phyloP scores from a whole-genome alignment of 2,113 vertebrate species.

The Lichenostomus cassidix region DNA sequence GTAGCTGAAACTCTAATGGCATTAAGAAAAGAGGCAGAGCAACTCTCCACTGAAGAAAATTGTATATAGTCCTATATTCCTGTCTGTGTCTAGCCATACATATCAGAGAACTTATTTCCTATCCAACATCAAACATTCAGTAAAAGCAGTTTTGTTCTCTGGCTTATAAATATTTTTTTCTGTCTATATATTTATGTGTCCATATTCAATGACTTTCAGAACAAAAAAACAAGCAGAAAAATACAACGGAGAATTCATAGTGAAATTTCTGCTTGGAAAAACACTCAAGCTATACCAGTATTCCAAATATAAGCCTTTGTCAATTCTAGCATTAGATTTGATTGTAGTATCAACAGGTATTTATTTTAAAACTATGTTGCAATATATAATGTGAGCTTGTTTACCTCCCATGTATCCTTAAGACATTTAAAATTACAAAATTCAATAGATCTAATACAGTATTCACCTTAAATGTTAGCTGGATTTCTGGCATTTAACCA shows the following conservation, averaged over 20 bases:
- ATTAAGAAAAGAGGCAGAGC: background rate
- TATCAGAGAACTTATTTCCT: background rate
- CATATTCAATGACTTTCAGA: background rate
- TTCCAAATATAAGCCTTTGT: background rate
- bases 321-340: background rate
- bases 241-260: background rate
- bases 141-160: background rate
- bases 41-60: background rate
- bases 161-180: background rate
- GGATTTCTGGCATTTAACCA: background rate
- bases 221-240: background rate
- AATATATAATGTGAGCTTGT: background rate
- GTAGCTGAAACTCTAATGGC: background rate
- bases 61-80: background rate
- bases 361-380: background rate
- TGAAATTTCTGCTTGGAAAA: background rate
- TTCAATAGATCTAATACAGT: background rate
- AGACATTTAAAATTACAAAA: background rate
- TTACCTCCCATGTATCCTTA: background rate
- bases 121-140: background rate
- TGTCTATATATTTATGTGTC: background rate
- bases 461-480: background rate
- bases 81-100: background rate
- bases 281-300: background rate
- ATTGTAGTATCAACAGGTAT: background rate